Base-by-base conservation (phyloP, 2,888 invertebrate species). In the Graphium colonna region DNA sequence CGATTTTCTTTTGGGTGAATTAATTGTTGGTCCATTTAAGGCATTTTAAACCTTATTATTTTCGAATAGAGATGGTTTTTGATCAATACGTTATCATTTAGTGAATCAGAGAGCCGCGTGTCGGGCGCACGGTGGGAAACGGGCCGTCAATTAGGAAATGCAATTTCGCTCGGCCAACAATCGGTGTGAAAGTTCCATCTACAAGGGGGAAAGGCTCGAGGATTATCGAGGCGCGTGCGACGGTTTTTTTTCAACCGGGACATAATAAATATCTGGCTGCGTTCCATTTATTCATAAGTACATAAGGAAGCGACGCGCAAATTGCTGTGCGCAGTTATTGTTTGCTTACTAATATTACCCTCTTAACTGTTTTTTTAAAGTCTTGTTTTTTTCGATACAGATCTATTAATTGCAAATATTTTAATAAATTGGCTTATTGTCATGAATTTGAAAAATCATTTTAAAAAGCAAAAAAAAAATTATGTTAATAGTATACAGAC, bases 141-240 rank as follows among this genome's bases (percentile, higher is more conserved):
- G 69, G 72, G 61, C 56, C 67, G 66, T 71, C 85, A 86, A 87
- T 87, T 87, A 87, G 83, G 81, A 82, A 79, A 82, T 73, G 84
- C 82, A 80, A 79, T 84, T 79, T 75, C 72, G 75, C 78, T 79
- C 71, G 75, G 65, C 65, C 60, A 69, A 72, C 71, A 71, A 75
- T 75, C 65, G 69, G 73, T 75, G 75, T 74, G 75, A 74, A 61
- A 60, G 63, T 63, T 58, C 59, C 59, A 55, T 64, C 68, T 68
- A n/a, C 8, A 13, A 9, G 68, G 61, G 64, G 66, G 66, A 67
- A 62, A 60, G 62, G 60, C 57, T 60, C 53, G 60, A 60, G 61
- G 63, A 61, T 62, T 68, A 68, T 68, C 68, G 76, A 71, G 73
- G 72, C 74, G 69, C 65, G 68, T 64, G 61, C 57, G 62, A 52